Evolutionary conservation across 2,797 vertebrate genomes (phyloP).

Genomic region (Tangara arthus): DNA sequence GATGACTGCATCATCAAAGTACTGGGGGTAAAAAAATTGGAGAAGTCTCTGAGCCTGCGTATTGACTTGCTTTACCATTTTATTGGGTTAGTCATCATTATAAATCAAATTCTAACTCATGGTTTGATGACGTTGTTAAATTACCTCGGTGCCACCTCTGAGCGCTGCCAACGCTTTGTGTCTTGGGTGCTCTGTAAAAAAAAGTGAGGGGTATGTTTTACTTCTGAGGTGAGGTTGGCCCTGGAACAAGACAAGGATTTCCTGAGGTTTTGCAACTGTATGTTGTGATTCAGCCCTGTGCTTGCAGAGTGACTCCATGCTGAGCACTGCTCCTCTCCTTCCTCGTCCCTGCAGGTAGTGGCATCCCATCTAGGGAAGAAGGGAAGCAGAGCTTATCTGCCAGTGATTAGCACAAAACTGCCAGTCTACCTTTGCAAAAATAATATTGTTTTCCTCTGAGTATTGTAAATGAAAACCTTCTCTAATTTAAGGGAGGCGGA

Average conservation of each 20-base stretch:
- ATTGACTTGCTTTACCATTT: constrained; percentile 74
- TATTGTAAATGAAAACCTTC: not conserved
- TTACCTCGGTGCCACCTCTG: constrained; percentile 41
- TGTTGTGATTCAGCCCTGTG: not conserved
- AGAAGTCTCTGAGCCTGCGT: constrained; percentile 66
- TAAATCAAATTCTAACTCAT: constrained; percentile 62
- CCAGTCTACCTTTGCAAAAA: not conserved
- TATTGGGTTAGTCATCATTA: constrained; percentile 75
- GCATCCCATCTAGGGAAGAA: not conserved
- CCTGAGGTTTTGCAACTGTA: not conserved
- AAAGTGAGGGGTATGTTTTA: not conserved
- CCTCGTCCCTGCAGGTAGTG: not conserved
- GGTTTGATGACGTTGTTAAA: constrained; percentile 57
- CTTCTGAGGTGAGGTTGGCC: not conserved
- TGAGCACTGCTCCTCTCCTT: not conserved
- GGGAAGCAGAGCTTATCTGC: not conserved
- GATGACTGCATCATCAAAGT: constrained; percentile 63
- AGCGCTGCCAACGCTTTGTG: constrained; percentile 1
- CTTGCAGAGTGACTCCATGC: fast-evolving
- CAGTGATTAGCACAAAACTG: not conserved
- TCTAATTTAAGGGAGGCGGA: not conserved
- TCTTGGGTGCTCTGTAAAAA: not conserved
- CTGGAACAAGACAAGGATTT: constrained; percentile 28
- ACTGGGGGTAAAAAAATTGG: constrained; percentile 31
- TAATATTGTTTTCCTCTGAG: not conserved